Conservation (phyloP, 2,797 vertebrate genomes). For the Pagetopsis macropterus region DNA sequence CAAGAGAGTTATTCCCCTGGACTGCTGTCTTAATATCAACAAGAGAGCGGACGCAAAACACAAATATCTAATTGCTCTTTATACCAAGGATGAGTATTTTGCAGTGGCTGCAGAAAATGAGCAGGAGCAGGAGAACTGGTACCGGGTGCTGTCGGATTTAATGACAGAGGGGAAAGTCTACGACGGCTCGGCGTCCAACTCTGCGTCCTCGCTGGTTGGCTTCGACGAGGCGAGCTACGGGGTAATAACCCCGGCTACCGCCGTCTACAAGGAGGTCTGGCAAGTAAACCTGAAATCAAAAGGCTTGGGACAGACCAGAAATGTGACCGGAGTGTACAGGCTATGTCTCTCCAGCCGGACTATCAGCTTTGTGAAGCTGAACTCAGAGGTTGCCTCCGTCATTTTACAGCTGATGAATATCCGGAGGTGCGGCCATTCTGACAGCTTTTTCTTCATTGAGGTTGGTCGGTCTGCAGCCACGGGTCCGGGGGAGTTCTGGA, state of each 20-base stretch:
- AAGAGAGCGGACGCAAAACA: conserved; percentile 97
- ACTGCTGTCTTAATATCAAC: conserved; percentile 95
- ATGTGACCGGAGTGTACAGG: conserved; percentile 93
- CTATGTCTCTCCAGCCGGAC: conserved; percentile 94
- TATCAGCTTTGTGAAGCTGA: conserved; percentile 94
- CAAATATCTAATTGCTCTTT: conserved; percentile 96
- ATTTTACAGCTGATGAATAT: conserved; percentile 97
- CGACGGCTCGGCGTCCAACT: conserved; percentile 82
- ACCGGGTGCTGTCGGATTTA: conserved; percentile 89
- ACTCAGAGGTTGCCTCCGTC: conserved; percentile 92
- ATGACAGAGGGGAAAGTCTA: conserved; percentile 88
- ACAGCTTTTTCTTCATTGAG: conserved; percentile 99
- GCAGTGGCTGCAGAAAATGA: conserved; percentile 96
- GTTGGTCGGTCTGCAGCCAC: conserved; percentile 95
- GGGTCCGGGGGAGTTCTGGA: conserved; percentile 97
- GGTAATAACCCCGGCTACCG: conserved; percentile 86
- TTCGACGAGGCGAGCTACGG: conserved; percentile 91
- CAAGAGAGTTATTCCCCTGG: conserved; percentile 92
- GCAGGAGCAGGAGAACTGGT: conserved; percentile 96
- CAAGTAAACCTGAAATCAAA: conserved; percentile 96
- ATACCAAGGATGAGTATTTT: conserved; percentile 97
- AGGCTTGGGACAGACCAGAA: conserved; percentile 93
- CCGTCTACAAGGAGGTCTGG: conserved; percentile 95
- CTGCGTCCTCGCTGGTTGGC: conserved; percentile 84
- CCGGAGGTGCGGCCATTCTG: conserved; percentile 96